Evolutionary conservation across 2,888 invertebrate genomes (phyloP), one percentile per base, ranked within the genome.

Genomic region (Clanis bilineata): DNA sequence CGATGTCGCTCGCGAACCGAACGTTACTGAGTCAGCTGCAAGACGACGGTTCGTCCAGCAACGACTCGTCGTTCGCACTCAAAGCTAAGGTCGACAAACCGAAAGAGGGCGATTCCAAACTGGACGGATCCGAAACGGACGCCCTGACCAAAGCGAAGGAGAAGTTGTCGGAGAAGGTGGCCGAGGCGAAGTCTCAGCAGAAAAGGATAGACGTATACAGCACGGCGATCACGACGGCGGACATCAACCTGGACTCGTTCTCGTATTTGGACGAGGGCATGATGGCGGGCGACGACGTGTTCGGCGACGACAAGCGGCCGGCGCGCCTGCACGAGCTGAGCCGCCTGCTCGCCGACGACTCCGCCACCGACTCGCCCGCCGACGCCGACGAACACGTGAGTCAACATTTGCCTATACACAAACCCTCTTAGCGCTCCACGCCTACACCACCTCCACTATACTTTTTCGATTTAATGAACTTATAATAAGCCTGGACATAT

Each of bases 161-260:
- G 70, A 89, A 90, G 68, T 79, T 90, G 2, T 84, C 87, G 18
- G 85, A 91, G 72, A 92, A 91, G 65, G 90, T 91, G 32, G 85
- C 87, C 2, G 89, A 89, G 64, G 86, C 85, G 57, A 85, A 77
- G 61, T 89, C 90, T 59, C 87, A 83, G 64, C 89, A 84, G 75
- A 86, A 85, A 66, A 76, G 92, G 69, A 88, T 93, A 80, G 93
- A 94, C 72, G 85, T 93, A 32, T 93, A 93, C 74, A 93, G 92
- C 65, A 92, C 93, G 22, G 92, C 93, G 43, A 87, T 94, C 61
- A 89, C 88, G 47, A 84, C 93, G 43, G 82, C 93, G 0, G 93
- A 93, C 55, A 93, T 93, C 55, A 92, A 93, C 70, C 77, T 93
- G 66, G 93, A 93, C 65, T 88, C 92, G 73, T 93, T 93, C 74